phyloP scores from a whole-genome alignment of 2,888 invertebrate genomes.

The Dicyrtomina minuta region DNA sequence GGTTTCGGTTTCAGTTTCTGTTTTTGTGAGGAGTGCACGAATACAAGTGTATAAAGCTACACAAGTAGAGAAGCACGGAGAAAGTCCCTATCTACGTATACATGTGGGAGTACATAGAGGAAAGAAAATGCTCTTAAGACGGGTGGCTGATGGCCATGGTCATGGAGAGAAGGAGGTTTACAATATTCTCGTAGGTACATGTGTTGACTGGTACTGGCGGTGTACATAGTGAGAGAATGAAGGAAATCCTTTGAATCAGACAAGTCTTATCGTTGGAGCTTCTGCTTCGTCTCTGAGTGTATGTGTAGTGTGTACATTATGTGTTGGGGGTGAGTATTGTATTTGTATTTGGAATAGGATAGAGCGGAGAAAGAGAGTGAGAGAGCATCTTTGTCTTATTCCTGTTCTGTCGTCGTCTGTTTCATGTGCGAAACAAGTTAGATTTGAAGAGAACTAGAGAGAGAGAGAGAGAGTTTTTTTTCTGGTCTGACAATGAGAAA shows the following conservation, averaged over 20 bases:
- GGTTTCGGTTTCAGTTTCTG: too few species aligned
- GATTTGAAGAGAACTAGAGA: background rate
- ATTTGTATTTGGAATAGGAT: background rate
- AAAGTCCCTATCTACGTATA: too few species aligned
- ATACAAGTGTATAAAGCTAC: too few species aligned
- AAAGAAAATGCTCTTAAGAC: too few species aligned
- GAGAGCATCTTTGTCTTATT: background rate
- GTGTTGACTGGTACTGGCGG: too few species aligned
- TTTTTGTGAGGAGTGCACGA: too few species aligned
- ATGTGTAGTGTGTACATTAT: background rate
- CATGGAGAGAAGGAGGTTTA: too few species aligned
- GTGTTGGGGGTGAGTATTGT: background rate
- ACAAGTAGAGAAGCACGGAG: background rate
- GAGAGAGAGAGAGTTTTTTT: background rate
- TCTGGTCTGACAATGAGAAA: background rate
- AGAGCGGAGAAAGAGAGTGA: background rate
- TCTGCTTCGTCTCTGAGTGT: background rate
- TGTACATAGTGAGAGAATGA: background rate
- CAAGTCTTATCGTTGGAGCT: background rate
- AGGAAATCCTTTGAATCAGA: constrained; percentile 11
- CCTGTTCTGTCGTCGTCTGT: background rate
- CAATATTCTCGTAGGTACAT: too few species aligned
- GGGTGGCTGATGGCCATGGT: too few species aligned
- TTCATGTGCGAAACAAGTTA: background rate
- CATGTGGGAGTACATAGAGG: too few species aligned